Base-by-base conservation (phyloP, 2,797 vertebrate genomes). In the Eremophila alpestris region DNA sequence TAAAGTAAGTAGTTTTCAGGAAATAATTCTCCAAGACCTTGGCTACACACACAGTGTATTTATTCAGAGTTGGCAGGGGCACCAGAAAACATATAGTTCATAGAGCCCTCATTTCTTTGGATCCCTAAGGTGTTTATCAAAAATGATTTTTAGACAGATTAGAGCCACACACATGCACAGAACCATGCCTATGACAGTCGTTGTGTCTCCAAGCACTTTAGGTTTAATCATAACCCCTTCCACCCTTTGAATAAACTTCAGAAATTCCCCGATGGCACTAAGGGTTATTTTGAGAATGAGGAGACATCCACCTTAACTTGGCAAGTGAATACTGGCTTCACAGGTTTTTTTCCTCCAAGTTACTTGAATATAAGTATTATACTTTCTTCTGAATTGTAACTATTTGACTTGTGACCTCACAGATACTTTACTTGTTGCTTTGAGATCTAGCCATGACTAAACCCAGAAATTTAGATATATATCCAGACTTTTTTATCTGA, bases 1-100 rank as follows among this genome's bases (percentile, higher is more conserved):
- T 89, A 94, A 93, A 96, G 95, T 83, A 95, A 96, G 95, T 83
- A 93, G 81, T 80, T 97, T 94, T 91, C 91, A 93, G 91, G 84
- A 94, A 95, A 94, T 86, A 74, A 95, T 96, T 96, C 95, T 93
- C 83, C 85, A 91, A 93, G 85, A 91, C 83, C 82, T 89, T 93
- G 94, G 94, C 94, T 96, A 62, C 90, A 95, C 91, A 95, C 91
- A 96, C 54, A 41, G 80, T 0, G 5, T 88, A 93, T 96, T 96
- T 95, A 95, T 96, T 95, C 45, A 2, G 83, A 94, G 63, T 90
- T 96, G 95, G 96, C 95, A 95, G 51, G 85, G 93, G 91, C 88
- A 87, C 85, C 79, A 91, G 89, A 88, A 94, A 92, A 80, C 74
- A 18, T 96, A 93, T 64, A 95, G 92, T 73, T 73, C 93, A 95